Evolutionary conservation across 2,888 invertebrate species (phyloP).

Genomic region (Nymphalis polychloros): DNA sequence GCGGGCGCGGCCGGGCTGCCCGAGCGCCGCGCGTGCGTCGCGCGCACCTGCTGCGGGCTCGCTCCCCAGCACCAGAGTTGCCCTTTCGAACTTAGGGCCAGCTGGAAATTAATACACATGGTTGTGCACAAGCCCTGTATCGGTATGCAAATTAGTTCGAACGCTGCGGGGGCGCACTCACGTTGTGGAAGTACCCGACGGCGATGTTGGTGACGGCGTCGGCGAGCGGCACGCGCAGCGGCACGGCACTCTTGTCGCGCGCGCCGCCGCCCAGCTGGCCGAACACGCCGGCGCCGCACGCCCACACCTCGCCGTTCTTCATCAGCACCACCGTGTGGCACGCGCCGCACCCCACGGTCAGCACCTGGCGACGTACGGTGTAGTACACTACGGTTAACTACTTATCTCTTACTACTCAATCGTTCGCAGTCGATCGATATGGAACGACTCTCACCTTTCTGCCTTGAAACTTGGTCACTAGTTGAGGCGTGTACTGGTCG

Average conservation of each 20-base stretch:
- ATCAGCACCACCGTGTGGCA: constrained; percentile 88
- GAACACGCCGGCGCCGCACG: constrained; percentile 88
- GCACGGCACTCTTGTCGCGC: constrained; percentile 83
- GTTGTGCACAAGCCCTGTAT: too few species aligned
- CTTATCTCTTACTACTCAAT: neutral
- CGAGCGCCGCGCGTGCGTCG: constrained; percentile 76
- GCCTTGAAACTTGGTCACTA: constrained; percentile 70
- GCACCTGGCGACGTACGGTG: constrained; percentile 50
- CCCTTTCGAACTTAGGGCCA: constrained; percentile 76
- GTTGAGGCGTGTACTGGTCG: constrained; percentile 78
- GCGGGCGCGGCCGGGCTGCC: constrained; percentile 44
- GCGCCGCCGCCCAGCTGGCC: constrained; percentile 86
- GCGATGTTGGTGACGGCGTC: constrained; percentile 73
- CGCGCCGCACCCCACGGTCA: constrained; percentile 83
- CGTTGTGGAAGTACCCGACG: constrained; percentile 85
- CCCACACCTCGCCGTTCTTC: constrained; percentile 85
- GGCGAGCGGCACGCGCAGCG: constrained; percentile 69
- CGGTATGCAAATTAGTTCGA: too few species aligned
- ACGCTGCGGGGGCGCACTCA: constrained; percentile 54
- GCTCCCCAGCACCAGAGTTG: constrained; percentile 83
- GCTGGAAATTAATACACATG: constrained; percentile 50
- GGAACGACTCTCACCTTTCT: constrained; percentile 57
- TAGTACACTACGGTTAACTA: neutral
- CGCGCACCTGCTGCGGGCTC: constrained; percentile 83
- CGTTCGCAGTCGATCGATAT: neutral